Percentiles rank a stretch among this genome's conserved stretches.
Conservation (phyloP, 2,113 vertebrate species). For the Ammodytes marinus region DNA sequence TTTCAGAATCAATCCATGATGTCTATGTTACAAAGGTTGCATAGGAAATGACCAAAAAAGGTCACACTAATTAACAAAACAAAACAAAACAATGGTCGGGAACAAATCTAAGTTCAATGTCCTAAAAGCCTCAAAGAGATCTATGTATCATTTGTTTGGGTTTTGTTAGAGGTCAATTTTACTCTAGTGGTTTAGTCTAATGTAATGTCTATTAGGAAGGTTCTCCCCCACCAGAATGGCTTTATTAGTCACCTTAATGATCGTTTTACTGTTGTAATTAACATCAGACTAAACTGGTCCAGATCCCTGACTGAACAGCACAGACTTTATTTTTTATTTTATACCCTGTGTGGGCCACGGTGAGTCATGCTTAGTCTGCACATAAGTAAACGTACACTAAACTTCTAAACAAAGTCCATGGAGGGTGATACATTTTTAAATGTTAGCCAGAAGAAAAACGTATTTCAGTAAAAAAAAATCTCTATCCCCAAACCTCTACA, state of each 20-base stretch:
- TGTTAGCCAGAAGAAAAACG: constrained; percentile 26
- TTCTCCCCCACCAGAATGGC: not conserved
- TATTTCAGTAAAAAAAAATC: constrained; percentile 30
- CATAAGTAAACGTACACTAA: constrained; percentile 17
- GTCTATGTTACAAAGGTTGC: too few relatives aligned
- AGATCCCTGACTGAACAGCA: not conserved
- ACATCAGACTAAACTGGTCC: not conserved
- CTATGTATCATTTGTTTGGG: not conserved
- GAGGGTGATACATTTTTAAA: constrained; percentile 43
- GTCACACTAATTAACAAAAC: not conserved
- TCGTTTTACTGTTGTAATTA: constrained; percentile 16
- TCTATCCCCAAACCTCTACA: constrained; percentile 11
- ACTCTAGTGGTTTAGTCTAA: not conserved
- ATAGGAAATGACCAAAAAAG: not conserved
- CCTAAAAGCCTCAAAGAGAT: not conserved
- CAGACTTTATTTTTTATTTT: not conserved
- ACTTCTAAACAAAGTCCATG: constrained; percentile 20
- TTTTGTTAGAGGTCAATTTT: not conserved
- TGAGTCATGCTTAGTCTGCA: constrained; percentile 17
- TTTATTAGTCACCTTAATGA: constrained; percentile 13
- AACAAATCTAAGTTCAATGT: not conserved
- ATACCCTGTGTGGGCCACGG: constrained; percentile 8
- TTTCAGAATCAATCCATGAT: not conserved
- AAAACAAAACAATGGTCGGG: not conserved
- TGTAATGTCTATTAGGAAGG: not conserved